Evolutionary conservation across 2,797 vertebrate species (phyloP), one percentile per base, ranked within the genome.

Genomic region (Ctenochaetus hawaiiensis): DNA sequence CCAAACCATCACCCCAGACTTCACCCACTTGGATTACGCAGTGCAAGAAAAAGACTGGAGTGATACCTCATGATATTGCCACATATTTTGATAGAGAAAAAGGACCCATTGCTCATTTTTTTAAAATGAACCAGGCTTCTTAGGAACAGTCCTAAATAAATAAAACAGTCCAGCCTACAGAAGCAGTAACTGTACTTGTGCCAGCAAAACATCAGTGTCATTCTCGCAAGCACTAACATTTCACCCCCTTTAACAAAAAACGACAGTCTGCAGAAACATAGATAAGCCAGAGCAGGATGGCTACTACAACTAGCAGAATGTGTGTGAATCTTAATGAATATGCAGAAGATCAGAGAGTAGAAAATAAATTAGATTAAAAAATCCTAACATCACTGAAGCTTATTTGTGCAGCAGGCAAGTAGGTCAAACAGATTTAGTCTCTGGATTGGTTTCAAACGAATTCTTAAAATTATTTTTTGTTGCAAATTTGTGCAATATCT

Each of bases 91-190:
- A 62, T 64, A 30, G 20, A 18, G 8, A n/a, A 59, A 60, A 48
- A n/a, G 5, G 48, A 48, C 13, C 58, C 44, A 16, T 13, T 8
- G 8, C 44, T 57, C 30, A 53, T 51, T 16, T 58, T 75, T 82
- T 70, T 44, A 23, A 39, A 60, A 49, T 37, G 47, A 39, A 68
- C n/a, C 48, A 13, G 41, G 60, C 74, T 72, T 80, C 41, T 51
- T 18, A 34, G 22, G 26, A 30, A 30, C 30, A 45, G 44, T 22
- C 48, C 4, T 11, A 43, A 59, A 43, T 63, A 30, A 59, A 43
- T 63, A 30, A 51, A 43, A 52, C 13, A 48, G 2, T 22, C 0
- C 12, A 39, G 63, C 48, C 67, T 47, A 34, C 63, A 62, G 63
- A 22, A 67, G 39, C 58, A 67, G 54, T 23, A 52, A 59, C 26